Conservation (phyloP, 2,888 invertebrate genomes). For the Hypomecis atomaria region DNA sequence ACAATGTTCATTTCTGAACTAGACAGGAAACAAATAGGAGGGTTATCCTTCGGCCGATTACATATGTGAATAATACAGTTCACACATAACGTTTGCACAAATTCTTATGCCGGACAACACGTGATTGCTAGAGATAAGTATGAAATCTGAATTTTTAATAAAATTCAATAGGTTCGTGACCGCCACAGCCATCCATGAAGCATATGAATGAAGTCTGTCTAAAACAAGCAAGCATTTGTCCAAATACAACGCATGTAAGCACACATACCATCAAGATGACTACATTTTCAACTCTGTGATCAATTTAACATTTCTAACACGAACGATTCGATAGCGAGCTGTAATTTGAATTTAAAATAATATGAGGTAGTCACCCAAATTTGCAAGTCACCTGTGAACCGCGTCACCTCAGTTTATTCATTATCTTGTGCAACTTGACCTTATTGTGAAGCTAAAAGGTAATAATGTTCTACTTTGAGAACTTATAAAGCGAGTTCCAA, state of each 20-base stretch:
- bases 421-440: constrained; percentile 53
- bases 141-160: constrained; percentile 15
- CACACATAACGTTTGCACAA: constrained; percentile 10
- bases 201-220: constrained; percentile 38
- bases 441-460: constrained; percentile 51
- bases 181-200: constrained; percentile 21
- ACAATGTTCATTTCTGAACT: constrained; percentile 44
- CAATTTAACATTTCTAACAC: constrained; percentile 51
- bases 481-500: constrained; percentile 35
- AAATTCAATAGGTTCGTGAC: constrained; percentile 15
- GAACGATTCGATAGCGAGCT: constrained; percentile 43
- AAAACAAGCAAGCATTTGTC: constrained; percentile 36
- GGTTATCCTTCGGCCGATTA: constrained; percentile 12
- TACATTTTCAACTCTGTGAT: constrained; percentile 45
- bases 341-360: constrained; percentile 55
- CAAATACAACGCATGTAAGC: constrained; percentile 34
- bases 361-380: constrained; percentile 43
- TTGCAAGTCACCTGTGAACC: constrained; percentile 51
- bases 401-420: constrained; percentile 50
- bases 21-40: constrained; percentile 19
- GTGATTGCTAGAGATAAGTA: constrained; percentile 13
- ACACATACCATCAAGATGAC: constrained; percentile 42
- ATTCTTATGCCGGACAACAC: constrained; percentile 32
- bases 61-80: constrained; percentile 25
- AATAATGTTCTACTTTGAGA: constrained; percentile 47